Percentiles rank a stretch among this genome's conserved stretches.
Conservation (phyloP, 2,797 vertebrate species). For the Onychomys torridus region DNA sequence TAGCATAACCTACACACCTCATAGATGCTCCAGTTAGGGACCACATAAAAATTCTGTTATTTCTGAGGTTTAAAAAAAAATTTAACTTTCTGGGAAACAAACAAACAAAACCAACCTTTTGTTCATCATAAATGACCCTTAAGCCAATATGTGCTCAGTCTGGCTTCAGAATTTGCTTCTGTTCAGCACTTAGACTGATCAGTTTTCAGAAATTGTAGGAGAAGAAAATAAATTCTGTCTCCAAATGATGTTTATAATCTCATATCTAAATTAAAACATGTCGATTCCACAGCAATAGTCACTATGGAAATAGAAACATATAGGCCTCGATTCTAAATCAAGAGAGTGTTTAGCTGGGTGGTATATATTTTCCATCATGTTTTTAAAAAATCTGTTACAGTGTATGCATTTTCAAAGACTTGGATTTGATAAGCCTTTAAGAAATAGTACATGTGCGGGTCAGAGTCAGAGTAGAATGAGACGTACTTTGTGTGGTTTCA, state of each 20-base stretch:
- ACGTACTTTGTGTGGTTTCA: constrained; percentile 57
- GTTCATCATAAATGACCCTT: constrained; percentile 25
- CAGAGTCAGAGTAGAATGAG: constrained; percentile 76
- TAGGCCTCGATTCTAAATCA: constrained; percentile 85
- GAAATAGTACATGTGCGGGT: constrained; percentile 78
- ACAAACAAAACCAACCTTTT: constrained; percentile 31
- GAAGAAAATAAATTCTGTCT: constrained; percentile 83
- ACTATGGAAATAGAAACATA: constrained; percentile 86
- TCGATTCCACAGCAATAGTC: constrained; percentile 84
- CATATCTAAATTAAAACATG: constrained; percentile 85
- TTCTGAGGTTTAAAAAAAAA: constrained; percentile 20
- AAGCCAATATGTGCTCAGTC: constrained; percentile 61
- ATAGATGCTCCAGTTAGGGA: not conserved
- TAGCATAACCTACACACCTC: not conserved
- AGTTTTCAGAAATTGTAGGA: constrained; percentile 82
- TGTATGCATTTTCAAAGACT: constrained; percentile 83
- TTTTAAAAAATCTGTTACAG: constrained; percentile 85
- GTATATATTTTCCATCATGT: constrained; percentile 85
- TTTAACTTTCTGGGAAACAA: constrained; percentile 39
- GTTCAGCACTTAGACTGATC: constrained; percentile 76
- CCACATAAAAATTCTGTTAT: not conserved
- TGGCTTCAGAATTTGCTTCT: constrained; percentile 76
- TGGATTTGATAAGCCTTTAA: constrained; percentile 82
- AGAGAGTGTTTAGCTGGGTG: constrained; percentile 84
- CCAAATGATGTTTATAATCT: constrained; percentile 85